These are phyloP conservation scores for Coregonus suidteri DNA, from an alignment of 2,797 vertebrate genomes.

Conservation along the genomic window DNA sequence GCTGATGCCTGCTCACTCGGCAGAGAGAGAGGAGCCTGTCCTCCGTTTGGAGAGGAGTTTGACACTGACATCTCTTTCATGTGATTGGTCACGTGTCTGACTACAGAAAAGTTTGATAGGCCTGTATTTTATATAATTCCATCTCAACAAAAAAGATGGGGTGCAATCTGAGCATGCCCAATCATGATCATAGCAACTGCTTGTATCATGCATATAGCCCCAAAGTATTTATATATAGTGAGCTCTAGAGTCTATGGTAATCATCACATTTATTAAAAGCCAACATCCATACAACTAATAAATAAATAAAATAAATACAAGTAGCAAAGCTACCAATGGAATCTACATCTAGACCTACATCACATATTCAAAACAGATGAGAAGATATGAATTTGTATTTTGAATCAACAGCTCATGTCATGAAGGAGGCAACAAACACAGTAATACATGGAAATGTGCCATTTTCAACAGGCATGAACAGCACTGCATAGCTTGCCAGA, in stretches of 20 bases:
- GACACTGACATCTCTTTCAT: slow-evolving; percentile 74
- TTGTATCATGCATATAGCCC: slow-evolving; percentile 43
- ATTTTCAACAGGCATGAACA: slow-evolving; percentile 40
- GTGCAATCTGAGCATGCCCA: slow-evolving; percentile 47
- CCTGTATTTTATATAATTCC: slow-evolving; percentile 15
- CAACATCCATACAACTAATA: slow-evolving; percentile 55
- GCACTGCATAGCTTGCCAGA: slow-evolving; percentile 64
- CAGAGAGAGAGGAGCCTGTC: slow-evolving; percentile 64
- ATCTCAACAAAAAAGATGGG: slow-evolving; percentile 56
- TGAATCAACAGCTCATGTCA: slow-evolving; percentile 57
- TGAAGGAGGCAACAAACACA: slow-evolving; percentile 46
- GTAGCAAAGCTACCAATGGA: slow-evolving; percentile 27
- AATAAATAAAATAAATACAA: slow-evolving; percentile 45
- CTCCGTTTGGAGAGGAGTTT: slow-evolving; percentile 72
- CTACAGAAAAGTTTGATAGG: slow-evolving; percentile 64
- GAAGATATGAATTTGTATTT: slow-evolving; percentile 62
- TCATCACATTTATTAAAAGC: slow-evolving; percentile 77
- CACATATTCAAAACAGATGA: slow-evolving; percentile 68
- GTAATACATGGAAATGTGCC: slow-evolving; percentile 45
- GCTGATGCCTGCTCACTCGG: slow-evolving; percentile 66
- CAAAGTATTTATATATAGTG: slow-evolving; percentile 51
- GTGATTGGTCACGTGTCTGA: slow-evolving; percentile 77
- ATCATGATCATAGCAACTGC: slow-evolving; percentile 63
- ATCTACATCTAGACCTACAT: slow-evolving; percentile 37
- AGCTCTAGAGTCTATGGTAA: slow-evolving; percentile 71